Percentiles rank a stretch among this genome's conserved stretches.
phyloP scores from a whole-genome alignment of 64 coral and sea anemone species.

The Hydrozoanthus tunicans region DNA sequence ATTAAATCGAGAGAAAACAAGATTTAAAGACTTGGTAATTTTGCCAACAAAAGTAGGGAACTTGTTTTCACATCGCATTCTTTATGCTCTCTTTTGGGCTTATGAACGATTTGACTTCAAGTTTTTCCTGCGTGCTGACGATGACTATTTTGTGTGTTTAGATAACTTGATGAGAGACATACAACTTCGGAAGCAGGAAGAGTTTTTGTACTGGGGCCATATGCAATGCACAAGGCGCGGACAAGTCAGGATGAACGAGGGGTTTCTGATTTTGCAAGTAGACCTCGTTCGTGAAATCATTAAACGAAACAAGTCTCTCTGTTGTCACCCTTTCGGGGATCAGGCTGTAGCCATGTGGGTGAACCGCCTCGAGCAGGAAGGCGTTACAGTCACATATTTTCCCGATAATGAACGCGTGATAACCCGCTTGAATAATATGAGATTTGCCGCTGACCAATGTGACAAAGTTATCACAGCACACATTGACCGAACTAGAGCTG shows the following conservation, averaged over 20 bases:
- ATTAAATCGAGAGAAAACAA: background rate
- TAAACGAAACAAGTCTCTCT: constrained; percentile 12
- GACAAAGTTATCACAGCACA: background rate
- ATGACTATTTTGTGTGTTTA: constrained; percentile 41
- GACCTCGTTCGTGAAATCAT: constrained; percentile 5
- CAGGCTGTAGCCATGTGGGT: constrained; percentile 29
- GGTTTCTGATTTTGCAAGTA: background rate
- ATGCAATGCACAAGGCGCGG: background rate
- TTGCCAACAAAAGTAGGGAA: background rate
- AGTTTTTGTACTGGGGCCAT: constrained; percentile 15
- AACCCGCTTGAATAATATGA: background rate
- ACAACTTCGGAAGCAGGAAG: background rate
- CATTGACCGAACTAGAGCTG: background rate
- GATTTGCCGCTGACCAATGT: background rate
- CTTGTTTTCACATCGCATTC: constrained; percentile 7
- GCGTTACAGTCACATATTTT: background rate
- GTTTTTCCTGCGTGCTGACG: constrained; percentile 27
- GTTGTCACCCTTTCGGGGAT: constrained; percentile 18
- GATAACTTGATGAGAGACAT: constrained; percentile 1
- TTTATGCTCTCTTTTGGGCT: constrained; percentile 29
- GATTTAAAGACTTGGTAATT: background rate
- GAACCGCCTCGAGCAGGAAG: background rate
- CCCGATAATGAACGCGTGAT: constrained; percentile 3
- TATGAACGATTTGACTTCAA: background rate
- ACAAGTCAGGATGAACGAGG: constrained; percentile 6